phyloP scores from a whole-genome alignment of 2,888 invertebrate species.

The Abrostola triplasia region DNA sequence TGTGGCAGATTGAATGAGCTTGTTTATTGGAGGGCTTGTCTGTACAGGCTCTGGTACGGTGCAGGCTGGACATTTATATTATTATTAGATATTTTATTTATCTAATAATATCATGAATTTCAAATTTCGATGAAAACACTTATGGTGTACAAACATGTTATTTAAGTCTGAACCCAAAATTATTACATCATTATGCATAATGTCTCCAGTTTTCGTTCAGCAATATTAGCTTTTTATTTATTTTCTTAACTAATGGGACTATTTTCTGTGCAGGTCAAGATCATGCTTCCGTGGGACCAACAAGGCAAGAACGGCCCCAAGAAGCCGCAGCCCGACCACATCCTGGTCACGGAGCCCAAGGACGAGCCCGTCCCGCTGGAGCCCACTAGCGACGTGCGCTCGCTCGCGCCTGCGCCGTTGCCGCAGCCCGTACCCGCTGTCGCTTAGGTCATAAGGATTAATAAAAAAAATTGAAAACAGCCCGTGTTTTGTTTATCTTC shows the following conservation, averaged over 20 bases:
- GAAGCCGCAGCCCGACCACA: constrained; percentile 99
- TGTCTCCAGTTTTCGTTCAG: no score
- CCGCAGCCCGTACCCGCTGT: constrained; percentile 76
- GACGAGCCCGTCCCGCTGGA: constrained; percentile 94
- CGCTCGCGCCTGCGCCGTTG: constrained; percentile 89
- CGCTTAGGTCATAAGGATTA: constrained; percentile 76
- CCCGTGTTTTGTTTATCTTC: constrained; percentile 26
- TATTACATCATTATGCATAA: no score
- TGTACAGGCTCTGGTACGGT: constrained; percentile 81
- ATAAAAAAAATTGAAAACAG: constrained; percentile 62
- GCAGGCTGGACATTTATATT: constrained; percentile 72
- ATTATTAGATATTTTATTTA: not conserved
- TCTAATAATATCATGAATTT: not conserved
- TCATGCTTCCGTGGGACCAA: constrained; percentile 99
- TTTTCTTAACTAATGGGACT: no score
- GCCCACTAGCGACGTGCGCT: constrained; percentile 93
- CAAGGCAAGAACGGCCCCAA: constrained; percentile 99
- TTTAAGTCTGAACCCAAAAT: no score
- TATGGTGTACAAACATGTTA: no score
- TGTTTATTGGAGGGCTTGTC: constrained; percentile 83
- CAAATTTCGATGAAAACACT: no score
- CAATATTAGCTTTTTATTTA: no score
- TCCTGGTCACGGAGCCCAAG: constrained; percentile 98
- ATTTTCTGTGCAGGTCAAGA: constrained; percentile 93
- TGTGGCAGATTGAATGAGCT: constrained; percentile 78